Conservation (phyloP, 2,888 invertebrate genomes). For the Drosophila picticornis region DNA sequence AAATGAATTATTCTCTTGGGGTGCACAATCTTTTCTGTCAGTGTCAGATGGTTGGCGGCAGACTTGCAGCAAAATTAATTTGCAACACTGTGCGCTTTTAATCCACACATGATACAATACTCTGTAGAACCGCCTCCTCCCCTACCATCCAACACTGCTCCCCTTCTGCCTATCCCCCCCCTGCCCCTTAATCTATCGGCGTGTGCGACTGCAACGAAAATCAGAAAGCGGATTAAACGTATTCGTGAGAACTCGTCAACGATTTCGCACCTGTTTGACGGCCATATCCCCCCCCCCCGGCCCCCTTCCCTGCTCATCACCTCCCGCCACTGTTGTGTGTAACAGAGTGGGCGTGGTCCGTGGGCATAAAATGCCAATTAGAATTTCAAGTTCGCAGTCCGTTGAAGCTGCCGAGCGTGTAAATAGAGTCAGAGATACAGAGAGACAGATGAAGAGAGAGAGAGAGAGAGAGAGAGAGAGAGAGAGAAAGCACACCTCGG, state of each 20-base stretch:
- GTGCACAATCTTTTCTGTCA: neutral
- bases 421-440: neutral
- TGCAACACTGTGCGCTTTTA: constrained; percentile 65
- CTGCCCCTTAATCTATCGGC: neutral
- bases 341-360: constrained; percentile 40
- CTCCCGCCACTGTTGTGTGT: neutral
- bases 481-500: constrained; percentile 36
- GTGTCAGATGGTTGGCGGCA: constrained; percentile 50
- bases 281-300: neutral
- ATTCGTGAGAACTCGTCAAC: constrained; percentile 84
- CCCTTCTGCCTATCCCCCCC: constrained; percentile 2
- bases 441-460: no score
- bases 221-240: constrained; percentile 83
- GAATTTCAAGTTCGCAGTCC: constrained; percentile 76
- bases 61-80: constrained; percentile 78
- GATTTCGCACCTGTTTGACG: constrained; percentile 81
- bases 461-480: neutral
- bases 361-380: constrained; percentile 74
- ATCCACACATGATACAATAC: constrained; percentile 75
- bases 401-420: constrained; percentile 33
- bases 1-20: neutral
- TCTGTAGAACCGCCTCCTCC: constrained; percentile 26
- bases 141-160: no score
- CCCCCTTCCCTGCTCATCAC: neutral
- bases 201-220: constrained; percentile 66